These are phyloP conservation scores for Cheilinus undulatus DNA, from an alignment of 2,113 vertebrate species.

Conservation along the genomic window DNA sequence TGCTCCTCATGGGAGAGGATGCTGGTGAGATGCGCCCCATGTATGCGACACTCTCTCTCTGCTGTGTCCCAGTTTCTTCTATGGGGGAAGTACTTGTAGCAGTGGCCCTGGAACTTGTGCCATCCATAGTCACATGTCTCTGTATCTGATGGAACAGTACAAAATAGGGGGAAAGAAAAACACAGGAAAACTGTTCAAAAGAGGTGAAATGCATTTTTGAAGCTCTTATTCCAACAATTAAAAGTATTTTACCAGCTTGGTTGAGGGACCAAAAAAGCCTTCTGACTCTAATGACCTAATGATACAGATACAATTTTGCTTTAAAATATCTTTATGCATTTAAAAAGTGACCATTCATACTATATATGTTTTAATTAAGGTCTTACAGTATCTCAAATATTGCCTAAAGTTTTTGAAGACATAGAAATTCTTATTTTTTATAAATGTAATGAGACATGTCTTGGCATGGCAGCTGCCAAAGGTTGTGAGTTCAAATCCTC, in stretches of 20 bases:
- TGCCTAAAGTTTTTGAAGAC: no score
- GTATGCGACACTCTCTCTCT: slow-evolving; percentile 94
- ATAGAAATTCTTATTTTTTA: no score
- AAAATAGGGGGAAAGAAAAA: slow-evolving; percentile 13
- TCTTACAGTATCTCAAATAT: no score
- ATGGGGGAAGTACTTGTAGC: slow-evolving; percentile 94
- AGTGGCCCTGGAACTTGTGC: slow-evolving; percentile 98
- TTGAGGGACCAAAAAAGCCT: no score
- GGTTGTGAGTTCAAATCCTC: no score
- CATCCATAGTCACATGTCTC: slow-evolving; percentile 95
- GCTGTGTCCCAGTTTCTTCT: slow-evolving; percentile 95
- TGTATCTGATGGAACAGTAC: slow-evolving; percentile 85
- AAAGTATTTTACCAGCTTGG: slow-evolving; percentile 18
- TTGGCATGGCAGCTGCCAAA: no score
- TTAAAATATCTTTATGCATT: no score
- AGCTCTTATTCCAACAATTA: slow-evolving; percentile 6
- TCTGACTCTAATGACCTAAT: no score
- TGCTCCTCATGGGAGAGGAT: slow-evolving; percentile 93
- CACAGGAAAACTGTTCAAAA: not conserved
- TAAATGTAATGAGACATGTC: no score
- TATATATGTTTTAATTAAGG: no score
- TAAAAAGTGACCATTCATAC: no score
- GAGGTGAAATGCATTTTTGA: not conserved
- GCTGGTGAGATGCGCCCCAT: slow-evolving; percentile 93
- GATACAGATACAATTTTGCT: no score